Conservation (phyloP, 2,113 vertebrate species). For the Aptenodytes patagonicus region DNA sequence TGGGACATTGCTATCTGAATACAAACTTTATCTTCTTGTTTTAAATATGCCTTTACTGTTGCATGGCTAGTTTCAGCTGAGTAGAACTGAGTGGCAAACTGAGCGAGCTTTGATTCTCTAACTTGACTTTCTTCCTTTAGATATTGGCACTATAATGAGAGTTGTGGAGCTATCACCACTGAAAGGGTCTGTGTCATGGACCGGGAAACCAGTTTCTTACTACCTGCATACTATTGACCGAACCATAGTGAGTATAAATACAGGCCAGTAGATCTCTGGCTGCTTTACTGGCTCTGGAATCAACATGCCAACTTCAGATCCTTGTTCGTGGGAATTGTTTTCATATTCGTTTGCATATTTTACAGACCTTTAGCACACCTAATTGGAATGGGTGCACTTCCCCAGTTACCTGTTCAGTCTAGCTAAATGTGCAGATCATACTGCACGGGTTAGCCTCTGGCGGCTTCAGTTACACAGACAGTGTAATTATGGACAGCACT, state of each 20-base stretch:
- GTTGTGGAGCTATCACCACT: conserved; percentile 97
- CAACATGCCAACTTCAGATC: neutral
- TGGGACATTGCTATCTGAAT: neutral
- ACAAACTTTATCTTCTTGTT: neutral
- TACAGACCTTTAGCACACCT: neutral
- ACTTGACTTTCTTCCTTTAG: conserved; percentile 62
- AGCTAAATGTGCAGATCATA: no score
- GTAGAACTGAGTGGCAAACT: neutral
- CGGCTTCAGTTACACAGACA: neutral
- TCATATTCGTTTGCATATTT: rapidly evolving
- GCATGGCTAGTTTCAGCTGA: neutral
- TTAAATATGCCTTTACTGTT: neutral
- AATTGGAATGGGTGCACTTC: neutral
- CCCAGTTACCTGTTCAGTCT: neutral
- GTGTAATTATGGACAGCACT: neutral
- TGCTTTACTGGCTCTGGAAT: neutral
- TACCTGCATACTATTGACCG: conserved; percentile 99
- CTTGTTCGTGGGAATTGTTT: no score
- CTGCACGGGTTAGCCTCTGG: neutral
- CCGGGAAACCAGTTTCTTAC: conserved; percentile 98
- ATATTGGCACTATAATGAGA: conserved; percentile 99
- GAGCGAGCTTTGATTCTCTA: neutral
- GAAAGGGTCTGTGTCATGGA: conserved; percentile 97
- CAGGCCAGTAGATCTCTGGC: neutral
- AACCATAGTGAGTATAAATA: conserved; percentile 89